These are phyloP conservation scores for Perca schrenkii DNA, from an alignment of 2,113 vertebrate genomes.

Conservation along the genomic window DNA sequence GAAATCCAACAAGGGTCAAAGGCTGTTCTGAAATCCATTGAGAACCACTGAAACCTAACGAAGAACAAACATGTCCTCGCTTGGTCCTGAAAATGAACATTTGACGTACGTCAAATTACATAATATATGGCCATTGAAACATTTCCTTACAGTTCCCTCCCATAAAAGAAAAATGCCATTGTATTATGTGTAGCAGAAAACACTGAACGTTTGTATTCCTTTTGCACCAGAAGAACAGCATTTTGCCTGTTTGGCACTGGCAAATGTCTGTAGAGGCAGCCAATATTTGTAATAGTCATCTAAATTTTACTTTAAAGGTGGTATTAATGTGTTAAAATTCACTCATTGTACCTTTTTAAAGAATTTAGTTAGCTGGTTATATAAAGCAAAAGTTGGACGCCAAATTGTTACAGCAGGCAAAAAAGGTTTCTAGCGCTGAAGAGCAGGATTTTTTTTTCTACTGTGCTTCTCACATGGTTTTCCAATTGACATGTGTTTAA, in stretches of 20 bases:
- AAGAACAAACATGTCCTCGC: background rate
- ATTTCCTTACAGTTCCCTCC: background rate
- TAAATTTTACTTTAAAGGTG: background rate
- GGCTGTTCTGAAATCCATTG: background rate
- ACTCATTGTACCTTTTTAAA: background rate
- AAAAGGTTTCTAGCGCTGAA: background rate
- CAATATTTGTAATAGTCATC: background rate
- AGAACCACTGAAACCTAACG: constrained; percentile 13
- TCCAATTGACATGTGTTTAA: constrained; percentile 15
- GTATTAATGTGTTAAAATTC: background rate
- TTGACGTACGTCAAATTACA: background rate
- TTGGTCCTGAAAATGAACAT: background rate
- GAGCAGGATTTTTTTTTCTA: background rate
- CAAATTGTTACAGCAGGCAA: fast-evolving
- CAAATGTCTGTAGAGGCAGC: background rate
- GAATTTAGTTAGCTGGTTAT: background rate
- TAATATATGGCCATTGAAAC: background rate
- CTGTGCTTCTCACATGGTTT: background rate
- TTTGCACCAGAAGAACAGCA: background rate
- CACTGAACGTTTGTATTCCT: background rate
- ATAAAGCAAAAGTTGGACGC: background rate
- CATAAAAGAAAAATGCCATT: background rate
- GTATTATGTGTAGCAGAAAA: background rate
- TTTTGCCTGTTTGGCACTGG: background rate
- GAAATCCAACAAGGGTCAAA: constrained; percentile 13